phyloP scores from a whole-genome alignment of 2,888 invertebrate genomes.

The Tenthredo amoena region DNA sequence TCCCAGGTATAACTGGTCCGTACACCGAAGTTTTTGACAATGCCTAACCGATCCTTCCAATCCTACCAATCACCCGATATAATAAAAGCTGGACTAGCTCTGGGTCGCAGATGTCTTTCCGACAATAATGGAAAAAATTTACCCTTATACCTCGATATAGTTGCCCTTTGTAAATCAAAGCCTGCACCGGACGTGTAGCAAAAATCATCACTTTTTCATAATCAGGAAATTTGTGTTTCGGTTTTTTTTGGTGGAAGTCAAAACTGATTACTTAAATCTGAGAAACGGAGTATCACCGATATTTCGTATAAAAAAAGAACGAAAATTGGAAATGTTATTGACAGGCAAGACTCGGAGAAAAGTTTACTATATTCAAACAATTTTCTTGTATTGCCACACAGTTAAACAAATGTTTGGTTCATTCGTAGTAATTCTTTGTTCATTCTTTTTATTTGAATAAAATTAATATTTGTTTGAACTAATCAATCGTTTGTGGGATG shows the following conservation, averaged over 20 bases:
- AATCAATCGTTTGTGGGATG: too few species aligned
- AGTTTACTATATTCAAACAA: too few species aligned
- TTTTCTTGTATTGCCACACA: too few species aligned
- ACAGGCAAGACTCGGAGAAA: too few species aligned
- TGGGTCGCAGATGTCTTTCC: background rate
- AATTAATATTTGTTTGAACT: too few species aligned
- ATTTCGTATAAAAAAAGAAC: too few species aligned
- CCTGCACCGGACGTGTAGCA: background rate
- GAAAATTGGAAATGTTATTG: too few species aligned
- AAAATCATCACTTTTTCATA: background rate
- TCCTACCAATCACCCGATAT: background rate
- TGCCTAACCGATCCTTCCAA: background rate
- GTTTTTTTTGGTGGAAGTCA: background rate
- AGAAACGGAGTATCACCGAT: too few species aligned
- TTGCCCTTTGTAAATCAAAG: background rate
- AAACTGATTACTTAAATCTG: too few species aligned
- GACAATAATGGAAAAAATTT: background rate
- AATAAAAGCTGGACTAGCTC: constrained; percentile 6
- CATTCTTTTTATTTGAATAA: too few species aligned
- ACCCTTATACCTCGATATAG: background rate
- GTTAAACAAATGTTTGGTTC: too few species aligned
- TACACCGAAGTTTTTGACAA: background rate
- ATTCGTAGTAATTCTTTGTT: too few species aligned
- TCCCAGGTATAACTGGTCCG: background rate
- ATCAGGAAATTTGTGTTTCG: background rate